These are phyloP conservation scores for Oreotrochilus melanogaster DNA, from an alignment of 2,113 vertebrate genomes.

Conservation along the genomic window DNA sequence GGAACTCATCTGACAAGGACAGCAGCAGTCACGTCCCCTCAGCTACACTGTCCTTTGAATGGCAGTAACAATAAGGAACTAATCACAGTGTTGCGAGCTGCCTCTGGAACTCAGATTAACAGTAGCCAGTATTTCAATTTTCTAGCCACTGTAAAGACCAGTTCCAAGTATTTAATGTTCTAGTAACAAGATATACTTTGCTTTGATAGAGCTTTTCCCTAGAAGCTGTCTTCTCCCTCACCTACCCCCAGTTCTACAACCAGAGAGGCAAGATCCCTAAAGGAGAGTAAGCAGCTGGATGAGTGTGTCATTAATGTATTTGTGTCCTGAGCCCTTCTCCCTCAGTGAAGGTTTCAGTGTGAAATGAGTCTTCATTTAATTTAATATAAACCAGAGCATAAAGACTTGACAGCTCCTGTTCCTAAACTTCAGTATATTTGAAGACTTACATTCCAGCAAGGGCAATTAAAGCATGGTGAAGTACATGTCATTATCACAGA, in stretches of 20 bases:
- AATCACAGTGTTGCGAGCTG: background rate
- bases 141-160: background rate
- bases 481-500: background rate
- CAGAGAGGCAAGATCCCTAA: background rate
- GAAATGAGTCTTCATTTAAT: background rate
- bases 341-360: background rate
- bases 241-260: background rate
- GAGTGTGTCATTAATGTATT: background rate
- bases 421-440: background rate
- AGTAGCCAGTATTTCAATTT: background rate
- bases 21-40: background rate
- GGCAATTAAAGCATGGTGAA: background rate
- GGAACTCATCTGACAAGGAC: background rate
- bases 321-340: background rate
- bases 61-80: conserved; percentile 2
- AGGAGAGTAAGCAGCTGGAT: background rate
- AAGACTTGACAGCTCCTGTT: background rate
- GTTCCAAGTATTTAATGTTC: background rate
- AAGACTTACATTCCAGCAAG: background rate
- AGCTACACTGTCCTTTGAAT: background rate
- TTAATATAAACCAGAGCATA: background rate
- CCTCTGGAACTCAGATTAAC: background rate
- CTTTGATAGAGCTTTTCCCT: background rate
- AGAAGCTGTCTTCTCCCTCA: background rate
- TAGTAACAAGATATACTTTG: background rate